Base-by-base conservation (phyloP, 2,113 vertebrate genomes). In the Gadus chalcogrammus region DNA sequence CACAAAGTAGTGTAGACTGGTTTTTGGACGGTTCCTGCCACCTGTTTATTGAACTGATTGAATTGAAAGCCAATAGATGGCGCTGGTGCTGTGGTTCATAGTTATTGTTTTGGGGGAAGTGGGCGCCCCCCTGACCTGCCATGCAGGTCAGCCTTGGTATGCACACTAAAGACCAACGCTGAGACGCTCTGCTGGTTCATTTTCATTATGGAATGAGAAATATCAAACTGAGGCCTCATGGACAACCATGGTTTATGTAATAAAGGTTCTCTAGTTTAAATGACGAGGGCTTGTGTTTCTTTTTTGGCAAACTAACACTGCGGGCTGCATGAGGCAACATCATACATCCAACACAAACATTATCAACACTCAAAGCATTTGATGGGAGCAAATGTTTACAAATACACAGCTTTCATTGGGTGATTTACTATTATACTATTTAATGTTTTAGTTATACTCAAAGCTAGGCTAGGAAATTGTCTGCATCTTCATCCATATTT, bases 221-320 rank as follows among this genome's bases (percentile, higher is more conserved):
- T 79, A 86, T 85, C 62, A 87, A 85, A 88, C 84, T 76, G 79
- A 87, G 80, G 79, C 74, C 79, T 88, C 87, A 82, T 87, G 84
- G 83, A 86, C 83, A 82, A 86, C 84, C 83, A 88, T 89, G 82
- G 80, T 79, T 85, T 88, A 89, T 90, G 89, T 88, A 90, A 91
- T 91, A 89, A 91, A 89, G 84, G 82, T 86, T 85, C 79, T 90
- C 82, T 87, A 85, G 87, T 90, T 86, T 84, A 84, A 83, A 77
- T 61, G 71, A 75, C 71, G 65, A 70, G 77, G 76, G 58, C 59
- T 83, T 48, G 55, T 77, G 65, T 85, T 79, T 81, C 76, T 48
- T 48, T 48, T 13, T 2, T 35, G 31, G 31, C 6, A 35, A 35
- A 35, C 31, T 35, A 5, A 35, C 31, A 35, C 31, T 35, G 31